Base-by-base conservation (phyloP, 2,797 vertebrate genomes). In the Eidolon dupreanum region DNA sequence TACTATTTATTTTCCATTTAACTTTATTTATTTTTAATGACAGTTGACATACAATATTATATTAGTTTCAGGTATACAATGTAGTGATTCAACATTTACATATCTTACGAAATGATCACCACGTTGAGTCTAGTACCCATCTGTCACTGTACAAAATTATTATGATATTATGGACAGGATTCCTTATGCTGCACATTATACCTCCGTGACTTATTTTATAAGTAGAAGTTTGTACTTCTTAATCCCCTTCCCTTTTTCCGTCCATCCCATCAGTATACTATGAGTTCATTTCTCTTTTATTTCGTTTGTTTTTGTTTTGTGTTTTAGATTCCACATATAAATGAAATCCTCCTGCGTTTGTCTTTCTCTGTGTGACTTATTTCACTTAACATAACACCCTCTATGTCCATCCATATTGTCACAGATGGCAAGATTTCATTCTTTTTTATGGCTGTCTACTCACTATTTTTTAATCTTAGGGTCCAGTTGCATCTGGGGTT, bases 141-240 rank as follows among this genome's bases (percentile, higher is more conserved):
- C 2, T 49, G 28, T 33, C 59, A 9, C 59, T 0, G 2, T 4
- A 16, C 73, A n/a, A 13, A 49, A 12, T 6, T 9, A 12, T 38
- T 15, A 3, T 0, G 28, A 63, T 8, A 16, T 46, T 31, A 20
- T 46, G 1, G 59, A 65, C 59, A 3, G 2, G 12, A 13, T n/a
- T n/a, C 57, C 28, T 38, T 46, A 7, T 20, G 57, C 19, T 33
- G 28, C 9, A 3, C 7, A 0, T 33, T 15, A n/a, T 13, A 5
- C 13, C 36, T 41, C 28, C 0, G 4, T 33, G 41, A 46, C 31
- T 33, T 24, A 33, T 5, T 17, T 65, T 24, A 33, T 33, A 0
- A 46, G 7, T 33, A 19, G 19, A 65, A 24, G 41, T 49, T n/a
- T 63, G 59, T 33, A 6, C 31, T 82, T 82, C 61, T 46, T 49